Percentiles rank a stretch among this genome's conserved stretches.
Conservation (phyloP, 2,113 vertebrate species). For the Emberiza fucata region DNA sequence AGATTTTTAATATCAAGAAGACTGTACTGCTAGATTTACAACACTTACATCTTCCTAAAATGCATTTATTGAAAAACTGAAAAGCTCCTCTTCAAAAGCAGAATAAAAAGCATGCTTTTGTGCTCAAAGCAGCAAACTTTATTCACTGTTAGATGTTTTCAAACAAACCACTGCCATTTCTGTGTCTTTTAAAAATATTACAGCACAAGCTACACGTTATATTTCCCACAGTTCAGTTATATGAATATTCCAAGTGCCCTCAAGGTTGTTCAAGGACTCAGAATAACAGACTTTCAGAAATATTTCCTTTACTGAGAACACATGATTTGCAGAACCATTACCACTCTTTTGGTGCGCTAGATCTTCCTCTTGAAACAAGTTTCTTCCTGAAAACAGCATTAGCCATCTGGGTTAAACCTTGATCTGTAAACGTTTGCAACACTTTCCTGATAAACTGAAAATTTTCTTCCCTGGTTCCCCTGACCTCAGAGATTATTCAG, state of each 20-base stretch:
- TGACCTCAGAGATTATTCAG: background rate
- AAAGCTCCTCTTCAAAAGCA: background rate
- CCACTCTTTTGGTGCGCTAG: background rate
- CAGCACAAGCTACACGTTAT: background rate
- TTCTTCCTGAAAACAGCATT: background rate
- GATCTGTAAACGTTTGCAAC: background rate
- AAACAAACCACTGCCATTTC: background rate
- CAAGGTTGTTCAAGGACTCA: background rate
- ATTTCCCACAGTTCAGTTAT: background rate
- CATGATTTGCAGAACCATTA: background rate
- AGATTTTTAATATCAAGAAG: background rate
- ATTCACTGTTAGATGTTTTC: background rate
- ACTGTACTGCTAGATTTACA: background rate
- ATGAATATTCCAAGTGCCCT: background rate
- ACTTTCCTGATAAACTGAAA: background rate
- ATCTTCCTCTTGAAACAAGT: background rate
- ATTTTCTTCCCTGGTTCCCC: background rate
- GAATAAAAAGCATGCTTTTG: background rate
- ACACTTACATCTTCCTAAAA: background rate
- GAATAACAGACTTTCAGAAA: background rate
- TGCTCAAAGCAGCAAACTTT: background rate
- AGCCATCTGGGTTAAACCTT: background rate
- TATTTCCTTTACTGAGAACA: background rate
- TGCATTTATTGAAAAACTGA: background rate
- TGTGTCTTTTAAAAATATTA: background rate